Conservation (phyloP, 2,888 invertebrate species). For the Camponotus fellah region DNA sequence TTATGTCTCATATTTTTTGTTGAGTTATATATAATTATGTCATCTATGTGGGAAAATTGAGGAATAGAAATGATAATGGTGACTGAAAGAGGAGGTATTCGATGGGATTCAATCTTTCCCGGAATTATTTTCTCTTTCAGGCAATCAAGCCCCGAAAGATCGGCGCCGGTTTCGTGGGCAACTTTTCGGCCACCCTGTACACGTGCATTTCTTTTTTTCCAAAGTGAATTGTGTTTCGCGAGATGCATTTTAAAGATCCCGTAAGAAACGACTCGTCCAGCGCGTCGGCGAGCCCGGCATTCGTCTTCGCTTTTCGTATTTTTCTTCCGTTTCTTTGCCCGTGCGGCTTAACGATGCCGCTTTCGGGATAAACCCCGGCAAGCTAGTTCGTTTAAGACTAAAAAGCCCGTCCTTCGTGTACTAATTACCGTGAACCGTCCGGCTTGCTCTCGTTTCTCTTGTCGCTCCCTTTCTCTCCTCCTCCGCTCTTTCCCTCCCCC, state of each 20-base stretch:
- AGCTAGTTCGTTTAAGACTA: conserved; percentile 70
- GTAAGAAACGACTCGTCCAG: conserved; percentile 33
- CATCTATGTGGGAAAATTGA: background rate
- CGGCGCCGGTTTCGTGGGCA: background rate
- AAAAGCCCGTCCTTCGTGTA: conserved; percentile 77
- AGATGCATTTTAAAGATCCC: conserved; percentile 46
- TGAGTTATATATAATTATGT: too few relatives aligned
- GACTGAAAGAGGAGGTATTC: background rate
- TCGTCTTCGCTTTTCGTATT: conserved; percentile 46
- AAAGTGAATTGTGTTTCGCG: conserved; percentile 29
- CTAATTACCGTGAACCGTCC: conserved; percentile 75
- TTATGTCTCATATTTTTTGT: too few relatives aligned
- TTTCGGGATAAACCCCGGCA: conserved; percentile 71
- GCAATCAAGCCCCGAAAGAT: background rate
- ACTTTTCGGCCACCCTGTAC: conserved; percentile 9
- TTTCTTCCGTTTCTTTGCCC: conserved; percentile 48
- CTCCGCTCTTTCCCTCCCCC: background rate
- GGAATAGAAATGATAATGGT: background rate
- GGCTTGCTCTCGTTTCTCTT: conserved; percentile 11
- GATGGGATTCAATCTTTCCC: background rate
- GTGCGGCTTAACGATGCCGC: conserved; percentile 61
- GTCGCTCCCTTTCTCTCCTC: background rate
- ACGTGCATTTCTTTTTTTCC: background rate
- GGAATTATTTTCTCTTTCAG: conserved; percentile 1
- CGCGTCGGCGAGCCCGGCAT: conserved; percentile 18